These are phyloP conservation scores for Protosalanx chinensis DNA, from an alignment of 2,797 vertebrate species.

Conservation along the genomic window DNA sequence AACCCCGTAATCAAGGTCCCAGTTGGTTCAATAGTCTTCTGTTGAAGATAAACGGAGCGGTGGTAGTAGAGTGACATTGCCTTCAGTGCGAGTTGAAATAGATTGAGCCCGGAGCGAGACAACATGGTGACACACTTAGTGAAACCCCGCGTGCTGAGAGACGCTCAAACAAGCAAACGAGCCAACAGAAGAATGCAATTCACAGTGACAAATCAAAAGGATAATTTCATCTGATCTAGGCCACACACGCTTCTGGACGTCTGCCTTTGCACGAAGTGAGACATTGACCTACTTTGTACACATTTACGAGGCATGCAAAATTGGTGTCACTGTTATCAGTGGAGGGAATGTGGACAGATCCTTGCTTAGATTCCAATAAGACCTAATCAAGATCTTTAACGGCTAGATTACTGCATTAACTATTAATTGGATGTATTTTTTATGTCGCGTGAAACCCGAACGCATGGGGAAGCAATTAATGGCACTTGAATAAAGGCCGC, in stretches of 20 bases:
- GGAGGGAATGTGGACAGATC: background rate
- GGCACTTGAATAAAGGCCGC: slow-evolving; percentile 9
- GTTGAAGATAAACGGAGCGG: background rate
- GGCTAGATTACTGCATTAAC: background rate
- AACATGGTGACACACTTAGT: slow-evolving; percentile 49
- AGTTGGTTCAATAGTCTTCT: too few species aligned
- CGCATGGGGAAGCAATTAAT: slow-evolving; percentile 14
- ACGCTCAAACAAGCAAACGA: slow-evolving; percentile 16
- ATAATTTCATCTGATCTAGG: slow-evolving; percentile 46
- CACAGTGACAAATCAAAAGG: slow-evolving; percentile 53
- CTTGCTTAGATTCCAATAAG: too few species aligned
- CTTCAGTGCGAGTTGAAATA: slow-evolving; percentile 68
- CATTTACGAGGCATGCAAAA: slow-evolving; percentile 18
- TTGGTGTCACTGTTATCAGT: background rate
- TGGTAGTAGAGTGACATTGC: slow-evolving; percentile 26
- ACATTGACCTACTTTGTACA: slow-evolving; percentile 26
- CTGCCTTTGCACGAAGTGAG: background rate
- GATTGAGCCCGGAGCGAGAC: slow-evolving; percentile 58
- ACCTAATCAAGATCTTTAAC: background rate
- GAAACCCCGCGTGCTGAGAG: slow-evolving; percentile 23
- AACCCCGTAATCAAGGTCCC: too few species aligned
- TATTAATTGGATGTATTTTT: slow-evolving; percentile 24
- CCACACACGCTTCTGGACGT: slow-evolving; percentile 24
- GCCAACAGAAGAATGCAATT: slow-evolving; percentile 32
- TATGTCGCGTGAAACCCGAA: slow-evolving; percentile 26